Percentiles rank a stretch among this genome's conserved stretches.
Evolutionary conservation across 2,888 invertebrate species (phyloP).

Genomic region (Celastrina argiolus): DNA sequence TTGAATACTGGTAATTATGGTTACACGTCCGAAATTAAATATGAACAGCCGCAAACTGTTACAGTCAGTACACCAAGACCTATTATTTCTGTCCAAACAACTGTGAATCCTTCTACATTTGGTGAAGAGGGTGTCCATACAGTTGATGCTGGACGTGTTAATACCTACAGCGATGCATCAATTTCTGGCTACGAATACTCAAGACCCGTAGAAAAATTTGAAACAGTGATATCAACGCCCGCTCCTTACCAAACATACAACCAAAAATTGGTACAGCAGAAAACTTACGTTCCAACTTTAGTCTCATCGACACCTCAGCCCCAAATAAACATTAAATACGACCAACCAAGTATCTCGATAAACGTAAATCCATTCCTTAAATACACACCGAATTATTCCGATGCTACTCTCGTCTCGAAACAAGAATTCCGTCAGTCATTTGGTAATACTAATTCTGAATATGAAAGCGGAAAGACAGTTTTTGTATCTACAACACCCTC

Average conservation of each 20-base stretch:
- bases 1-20: constrained; percentile 42
- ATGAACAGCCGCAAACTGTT: constrained; percentile 51
- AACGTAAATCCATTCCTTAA: constrained; percentile 63
- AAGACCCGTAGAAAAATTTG: constrained; percentile 43
- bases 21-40: constrained; percentile 42
- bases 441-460: constrained; percentile 42
- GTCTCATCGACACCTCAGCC: constrained; percentile 55
- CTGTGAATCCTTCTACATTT: constrained; percentile 51
- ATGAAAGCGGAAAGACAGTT: constrained; percentile 48
- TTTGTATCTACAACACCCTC: constrained; percentile 63
- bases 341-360: constrained; percentile 55
- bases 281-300: constrained; percentile 28
- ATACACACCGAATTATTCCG: constrained; percentile 61
- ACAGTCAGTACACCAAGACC: constrained; percentile 47
- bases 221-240: constrained; percentile 50
- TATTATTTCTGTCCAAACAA: constrained; percentile 28
- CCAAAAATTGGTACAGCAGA: not conserved
- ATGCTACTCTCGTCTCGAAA: constrained; percentile 63
- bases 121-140: constrained; percentile 59
- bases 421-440: constrained; percentile 55
- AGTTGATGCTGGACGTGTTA: constrained; percentile 45
- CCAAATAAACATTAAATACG: constrained; percentile 49
- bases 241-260: constrained; percentile 35
- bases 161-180: constrained; percentile 52
- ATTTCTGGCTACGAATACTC: constrained; percentile 37